Conservation (phyloP, 2,888 invertebrate species). For the Steromphala cineraria region DNA sequence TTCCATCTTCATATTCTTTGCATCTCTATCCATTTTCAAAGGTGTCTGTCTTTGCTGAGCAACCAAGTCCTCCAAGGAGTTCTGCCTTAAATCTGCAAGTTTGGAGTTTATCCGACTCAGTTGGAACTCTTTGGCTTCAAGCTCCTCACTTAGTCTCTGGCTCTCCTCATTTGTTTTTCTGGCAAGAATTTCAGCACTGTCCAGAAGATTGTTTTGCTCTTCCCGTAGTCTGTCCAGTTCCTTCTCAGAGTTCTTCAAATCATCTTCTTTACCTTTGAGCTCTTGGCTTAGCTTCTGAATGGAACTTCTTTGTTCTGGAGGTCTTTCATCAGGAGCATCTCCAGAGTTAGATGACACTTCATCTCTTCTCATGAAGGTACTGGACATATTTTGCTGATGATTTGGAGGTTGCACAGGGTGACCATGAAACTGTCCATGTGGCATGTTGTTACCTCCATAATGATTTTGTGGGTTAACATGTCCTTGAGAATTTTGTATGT, state of each 20-base stretch:
- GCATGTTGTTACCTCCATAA: too few species aligned
- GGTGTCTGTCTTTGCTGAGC: background rate
- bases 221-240: constrained; percentile 46
- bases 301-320: constrained; percentile 51
- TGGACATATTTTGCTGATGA: too few species aligned
- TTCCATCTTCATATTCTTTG: background rate
- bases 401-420: too few species aligned
- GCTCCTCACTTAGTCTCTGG: background rate
- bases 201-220: background rate
- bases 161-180: background rate
- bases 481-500: too few species aligned
- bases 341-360: constrained; percentile 33
- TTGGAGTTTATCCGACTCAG: background rate
- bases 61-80: background rate
- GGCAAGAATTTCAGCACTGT: background rate
- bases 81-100: background rate
- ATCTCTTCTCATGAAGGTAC: too few species aligned
- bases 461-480: too few species aligned
- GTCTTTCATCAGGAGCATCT: constrained; percentile 51
- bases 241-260: constrained; percentile 37
- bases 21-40: background rate
- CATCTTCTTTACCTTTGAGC: constrained; percentile 49
- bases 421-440: too few species aligned
- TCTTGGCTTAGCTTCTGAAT: constrained; percentile 50
- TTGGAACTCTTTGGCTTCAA: constrained; percentile 16